These are phyloP conservation scores for Isurus oxyrinchus DNA, from an alignment of 2,113 vertebrate genomes.

Conservation along the genomic window DNA sequence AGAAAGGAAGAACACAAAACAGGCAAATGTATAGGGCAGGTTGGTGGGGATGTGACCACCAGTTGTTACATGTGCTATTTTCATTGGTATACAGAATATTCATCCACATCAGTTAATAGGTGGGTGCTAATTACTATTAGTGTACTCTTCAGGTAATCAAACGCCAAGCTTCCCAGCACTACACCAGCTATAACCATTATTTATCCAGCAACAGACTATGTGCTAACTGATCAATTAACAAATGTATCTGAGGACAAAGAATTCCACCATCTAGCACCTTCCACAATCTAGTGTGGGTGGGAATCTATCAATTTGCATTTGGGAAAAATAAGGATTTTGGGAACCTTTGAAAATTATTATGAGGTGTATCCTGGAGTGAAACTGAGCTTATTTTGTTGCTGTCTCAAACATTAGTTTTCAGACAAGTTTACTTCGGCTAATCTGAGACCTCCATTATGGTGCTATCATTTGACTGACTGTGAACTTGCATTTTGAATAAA, in stretches of 20 bases:
- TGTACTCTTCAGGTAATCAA: conserved; percentile 1
- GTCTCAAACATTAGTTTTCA: not conserved
- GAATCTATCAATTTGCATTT: not conserved
- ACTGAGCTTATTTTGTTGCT: not conserved
- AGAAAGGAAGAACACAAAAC: not conserved
- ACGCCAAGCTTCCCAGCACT: not conserved
- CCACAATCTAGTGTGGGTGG: not conserved
- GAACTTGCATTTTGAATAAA: not conserved
- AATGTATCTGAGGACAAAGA: not conserved
- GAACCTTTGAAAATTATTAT: not conserved
- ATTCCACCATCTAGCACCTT: not conserved
- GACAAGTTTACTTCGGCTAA: not conserved
- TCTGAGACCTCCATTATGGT: not conserved
- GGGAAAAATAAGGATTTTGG: not conserved
- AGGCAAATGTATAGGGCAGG: not conserved
- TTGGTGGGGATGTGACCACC: not conserved
- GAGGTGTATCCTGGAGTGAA: not conserved
- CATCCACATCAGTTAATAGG: not conserved
- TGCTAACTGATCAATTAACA: not conserved
- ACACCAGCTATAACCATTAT: not conserved
- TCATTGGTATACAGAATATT: not conserved
- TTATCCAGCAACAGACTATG: not conserved
- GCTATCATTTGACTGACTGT: not conserved
- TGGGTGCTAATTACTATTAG: not conserved
- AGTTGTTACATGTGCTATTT: not conserved